Base-by-base conservation (phyloP, 92 coral and sea anemone species). In the Desmophyllum pertusum region DNA sequence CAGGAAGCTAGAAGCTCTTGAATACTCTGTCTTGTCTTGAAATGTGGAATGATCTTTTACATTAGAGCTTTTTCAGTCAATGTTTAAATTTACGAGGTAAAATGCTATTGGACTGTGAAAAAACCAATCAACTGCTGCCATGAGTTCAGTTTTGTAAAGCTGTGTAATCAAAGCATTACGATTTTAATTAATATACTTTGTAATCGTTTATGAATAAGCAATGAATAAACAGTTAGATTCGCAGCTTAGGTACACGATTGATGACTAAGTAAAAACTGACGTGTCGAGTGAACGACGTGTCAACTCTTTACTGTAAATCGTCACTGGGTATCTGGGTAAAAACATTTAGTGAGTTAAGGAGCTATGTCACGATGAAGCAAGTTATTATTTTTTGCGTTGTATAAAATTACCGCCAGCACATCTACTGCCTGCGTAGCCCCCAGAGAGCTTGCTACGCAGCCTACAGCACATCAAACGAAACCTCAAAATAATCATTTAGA, bases 111-210 rank as follows among this genome's bases (percentile, higher is more conserved):
- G 73, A 48, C 75, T 84, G 62, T 30, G 62, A 75, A 19, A 84
- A 76, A 74, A 76, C 87, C 87, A 84, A 84, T 84, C 87, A 76
- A 1, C 36, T 75, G 4, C 3, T 74, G 87, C 87, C 87, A 84
- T 84, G 87, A 84, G 65, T 52, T 48, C 73, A 52, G 52, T 65
- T 35, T 59, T 35, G 25, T 30, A 50, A 82, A 84, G 87, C 87
- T 84, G 87, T 50, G 72, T 46, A 63, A 84, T 37, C 87, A 67
- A 37, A 50, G n/a, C 70, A 33, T 81, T 70, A 51, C 65, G 51
- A 37, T 37, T 55, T 65, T 75, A 84, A 75, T 84, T 64, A 45
- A 43, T 25, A n/a, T n/a, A 25, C 48, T 73, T 30, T 83, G 77
- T 52, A 8, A 68, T 59, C 14, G 27, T 48, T 33, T 46, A 73